Base-by-base conservation (phyloP, 2,888 invertebrate species). In the Idaea straminata region DNA sequence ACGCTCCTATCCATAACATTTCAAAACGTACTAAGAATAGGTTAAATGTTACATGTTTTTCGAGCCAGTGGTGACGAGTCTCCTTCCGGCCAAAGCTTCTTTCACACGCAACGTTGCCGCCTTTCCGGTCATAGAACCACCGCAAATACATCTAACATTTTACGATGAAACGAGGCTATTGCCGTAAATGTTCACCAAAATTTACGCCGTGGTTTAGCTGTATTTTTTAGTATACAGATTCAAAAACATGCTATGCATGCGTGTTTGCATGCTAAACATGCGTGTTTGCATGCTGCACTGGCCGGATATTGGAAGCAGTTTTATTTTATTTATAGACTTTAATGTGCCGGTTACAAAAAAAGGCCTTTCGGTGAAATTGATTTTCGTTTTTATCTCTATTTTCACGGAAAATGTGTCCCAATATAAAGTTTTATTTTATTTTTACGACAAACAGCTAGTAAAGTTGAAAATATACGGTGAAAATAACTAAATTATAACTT, bases 71-170 rank as follows among this genome's bases (percentile, higher is more conserved):
- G 72, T 70, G 66, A 69, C 70, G 68, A 72, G 69, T 62, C 66
- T 67, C 59, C 66, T 75, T 78, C 76, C 78, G 76, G 67, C 47
- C 66, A 66, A 72, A 69, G 71, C 70, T 69, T 64, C 69, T 63
- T 61, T 59, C 70, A 34, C 76, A 77, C 80, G 76, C 78, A 77
- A 77, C 73, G 72, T 71, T 68, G 71, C 72, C 75, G 65, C 73
- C 72, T 74, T 77, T 78, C 76, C 77, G 78, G 76, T 75, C 76
- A 76, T 75, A 78, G 75, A 78, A 75, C 74, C 67, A 64, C 74
- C 68, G 70, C 74, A 72, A 75, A 77, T 74, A 74, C 47, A 47
- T 47, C 47, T 70, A 68, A 72, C 68, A 68, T 73, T 76, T 77
- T 77, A 76, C 74, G 74, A 72, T 71, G 25, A 67, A 59, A 62